phyloP scores from a whole-genome alignment of 1,140 invertebrate genomes.

The Theocolax elegans region DNA sequence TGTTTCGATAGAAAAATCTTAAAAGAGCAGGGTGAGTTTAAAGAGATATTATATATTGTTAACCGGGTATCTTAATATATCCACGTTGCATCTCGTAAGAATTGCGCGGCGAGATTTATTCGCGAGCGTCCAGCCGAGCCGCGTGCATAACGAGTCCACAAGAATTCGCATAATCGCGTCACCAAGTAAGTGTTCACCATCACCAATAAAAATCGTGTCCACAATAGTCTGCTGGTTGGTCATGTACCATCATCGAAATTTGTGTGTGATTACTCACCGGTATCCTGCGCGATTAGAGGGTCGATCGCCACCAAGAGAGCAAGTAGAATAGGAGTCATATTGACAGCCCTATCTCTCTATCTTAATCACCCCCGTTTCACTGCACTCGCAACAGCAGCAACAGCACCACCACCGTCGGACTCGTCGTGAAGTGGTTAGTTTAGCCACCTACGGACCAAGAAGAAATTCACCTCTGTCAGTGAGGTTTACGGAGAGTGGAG shows the following conservation, averaged over 20 bases:
- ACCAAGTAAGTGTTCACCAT: no score
- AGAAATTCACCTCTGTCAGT: constrained; percentile 58
- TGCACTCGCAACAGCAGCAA: constrained; percentile 18
- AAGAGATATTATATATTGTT: no score
- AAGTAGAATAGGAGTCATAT: constrained; percentile 69
- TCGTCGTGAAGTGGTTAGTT: constrained; percentile 26
- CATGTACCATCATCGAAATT: no score
- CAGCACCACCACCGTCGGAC: constrained; percentile 24
- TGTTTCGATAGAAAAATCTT: no score
- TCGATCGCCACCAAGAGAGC: constrained; percentile 67
- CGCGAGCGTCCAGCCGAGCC: neutral
- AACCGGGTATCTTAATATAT: neutral
- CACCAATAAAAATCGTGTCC: no score
- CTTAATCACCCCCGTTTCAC: constrained; percentile 13
- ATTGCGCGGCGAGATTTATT: constrained; percentile 1
- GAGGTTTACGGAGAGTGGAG: constrained; percentile 52
- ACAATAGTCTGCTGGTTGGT: no score
- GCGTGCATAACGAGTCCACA: no score
- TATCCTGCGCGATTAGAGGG: constrained; percentile 65
- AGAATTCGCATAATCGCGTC: no score
- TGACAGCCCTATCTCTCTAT: constrained; percentile 60
- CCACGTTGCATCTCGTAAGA: constrained; percentile 4
- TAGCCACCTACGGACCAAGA: constrained; percentile 62
- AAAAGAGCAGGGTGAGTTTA: no score
- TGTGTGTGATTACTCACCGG: constrained; percentile 64